These are phyloP conservation scores for Mythimna vitellina DNA, from an alignment of 2,888 invertebrate species.

Conservation along the genomic window DNA sequence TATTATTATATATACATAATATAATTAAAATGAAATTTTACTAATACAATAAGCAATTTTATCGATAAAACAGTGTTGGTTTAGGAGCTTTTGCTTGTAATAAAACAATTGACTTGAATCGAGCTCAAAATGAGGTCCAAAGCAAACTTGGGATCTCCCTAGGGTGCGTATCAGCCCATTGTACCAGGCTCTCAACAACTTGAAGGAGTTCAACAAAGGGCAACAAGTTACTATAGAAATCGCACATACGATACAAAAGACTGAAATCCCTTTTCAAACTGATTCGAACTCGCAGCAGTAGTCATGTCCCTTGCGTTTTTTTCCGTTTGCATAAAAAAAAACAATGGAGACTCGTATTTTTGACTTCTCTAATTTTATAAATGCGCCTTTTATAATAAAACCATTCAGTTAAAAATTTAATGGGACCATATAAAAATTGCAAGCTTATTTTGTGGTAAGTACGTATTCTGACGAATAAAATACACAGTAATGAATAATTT, in stretches of 20 bases:
- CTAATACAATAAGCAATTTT: slow-evolving; percentile 8
- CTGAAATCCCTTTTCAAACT: slow-evolving; percentile 71
- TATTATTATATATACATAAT: background rate
- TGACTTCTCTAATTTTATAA: slow-evolving; percentile 18
- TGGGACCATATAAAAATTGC: slow-evolving; percentile 16
- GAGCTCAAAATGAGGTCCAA: slow-evolving; percentile 28
- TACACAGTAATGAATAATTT: slow-evolving; percentile 56
- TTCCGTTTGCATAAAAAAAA: background rate
- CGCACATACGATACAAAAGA: slow-evolving; percentile 64
- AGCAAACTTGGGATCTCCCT: slow-evolving; percentile 48
- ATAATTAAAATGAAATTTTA: background rate
- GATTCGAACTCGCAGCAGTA: slow-evolving; percentile 61
- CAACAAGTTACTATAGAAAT: slow-evolving; percentile 61
- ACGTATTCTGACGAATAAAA: slow-evolving; percentile 37
- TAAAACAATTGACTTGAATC: slow-evolving; percentile 40
- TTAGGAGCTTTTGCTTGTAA: slow-evolving; percentile 27
- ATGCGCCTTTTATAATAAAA: slow-evolving; percentile 8
- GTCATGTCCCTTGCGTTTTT: background rate
- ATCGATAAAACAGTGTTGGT: slow-evolving; percentile 16
- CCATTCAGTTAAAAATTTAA: slow-evolving; percentile 27
- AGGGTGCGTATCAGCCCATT: slow-evolving; percentile 56
- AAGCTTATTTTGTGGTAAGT: slow-evolving; percentile 41
- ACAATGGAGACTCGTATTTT: slow-evolving; percentile 1
- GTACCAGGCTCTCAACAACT: slow-evolving; percentile 68
- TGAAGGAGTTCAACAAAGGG: slow-evolving; percentile 71